Percentiles rank a stretch among this genome's conserved stretches.
These are phyloP conservation scores for Fulica atra DNA, from an alignment of 2,113 vertebrate genomes.

Conservation along the genomic window DNA sequence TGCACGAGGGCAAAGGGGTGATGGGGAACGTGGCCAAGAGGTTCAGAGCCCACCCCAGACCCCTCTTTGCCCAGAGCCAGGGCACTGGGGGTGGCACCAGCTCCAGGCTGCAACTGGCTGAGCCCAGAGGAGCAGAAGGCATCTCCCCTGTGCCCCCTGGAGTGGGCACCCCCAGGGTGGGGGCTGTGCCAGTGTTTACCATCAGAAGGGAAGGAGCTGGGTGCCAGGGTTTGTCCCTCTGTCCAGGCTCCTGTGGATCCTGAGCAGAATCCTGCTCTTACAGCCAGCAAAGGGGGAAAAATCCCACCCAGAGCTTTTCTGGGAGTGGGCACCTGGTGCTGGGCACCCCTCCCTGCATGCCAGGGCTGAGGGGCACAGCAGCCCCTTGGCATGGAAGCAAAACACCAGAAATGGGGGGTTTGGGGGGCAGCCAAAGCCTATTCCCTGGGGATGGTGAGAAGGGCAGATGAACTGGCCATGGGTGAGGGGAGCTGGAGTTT, in stretches of 20 bases:
- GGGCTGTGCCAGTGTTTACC: not conserved
- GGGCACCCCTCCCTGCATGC: fast-evolving
- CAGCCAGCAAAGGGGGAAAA: not conserved
- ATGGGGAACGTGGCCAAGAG: not conserved
- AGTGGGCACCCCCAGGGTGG: too few relatives aligned
- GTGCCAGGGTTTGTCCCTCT: not conserved
- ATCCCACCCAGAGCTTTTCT: not conserved
- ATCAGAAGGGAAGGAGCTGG: not conserved
- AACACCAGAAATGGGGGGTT: not conserved
- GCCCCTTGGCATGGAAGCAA: not conserved
- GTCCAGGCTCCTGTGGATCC: fast-evolving
- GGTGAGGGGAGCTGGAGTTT: not conserved
- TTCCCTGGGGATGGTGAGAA: not conserved
- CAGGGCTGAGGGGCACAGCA: not conserved
- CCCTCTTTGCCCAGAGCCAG: not conserved
- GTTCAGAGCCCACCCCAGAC: not conserved
- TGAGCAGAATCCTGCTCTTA: not conserved
- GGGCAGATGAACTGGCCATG: not conserved
- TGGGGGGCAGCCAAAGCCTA: too few relatives aligned
- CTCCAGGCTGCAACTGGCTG: too few relatives aligned
- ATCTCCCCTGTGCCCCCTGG: not conserved
- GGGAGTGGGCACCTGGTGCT: fast-evolving
- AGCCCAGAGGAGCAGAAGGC: not conserved
- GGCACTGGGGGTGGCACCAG: not conserved
- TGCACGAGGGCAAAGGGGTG: fast-evolving